These are phyloP conservation scores for Pandemis cinnamomeana DNA, from an alignment of 2,888 invertebrate genomes.

Conservation along the genomic window DNA sequence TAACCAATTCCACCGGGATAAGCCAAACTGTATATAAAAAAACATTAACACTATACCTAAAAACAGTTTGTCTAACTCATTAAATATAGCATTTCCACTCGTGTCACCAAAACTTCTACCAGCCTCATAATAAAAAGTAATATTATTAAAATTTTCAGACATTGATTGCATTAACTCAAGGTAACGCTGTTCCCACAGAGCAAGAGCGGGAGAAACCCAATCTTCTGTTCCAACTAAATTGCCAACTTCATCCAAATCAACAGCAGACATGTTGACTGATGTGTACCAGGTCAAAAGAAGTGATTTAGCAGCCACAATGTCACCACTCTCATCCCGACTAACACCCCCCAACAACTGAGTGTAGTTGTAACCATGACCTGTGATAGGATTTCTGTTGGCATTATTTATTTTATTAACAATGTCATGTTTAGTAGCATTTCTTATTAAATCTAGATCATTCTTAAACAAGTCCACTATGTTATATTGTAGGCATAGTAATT, in stretches of 20 bases:
- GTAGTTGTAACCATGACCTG: conserved; percentile 87
- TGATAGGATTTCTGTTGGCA: conserved; percentile 84
- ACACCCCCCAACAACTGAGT: conserved; percentile 86
- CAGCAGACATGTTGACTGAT: conserved; percentile 87
- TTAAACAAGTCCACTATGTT: conserved; percentile 90
- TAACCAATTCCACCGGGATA: conserved; percentile 90
- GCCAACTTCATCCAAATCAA: conserved; percentile 87
- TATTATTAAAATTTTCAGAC: conserved; percentile 60
- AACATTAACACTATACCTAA: conserved; percentile 89
- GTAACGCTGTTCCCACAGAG: conserved; percentile 86
- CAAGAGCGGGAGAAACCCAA: conserved; percentile 86
- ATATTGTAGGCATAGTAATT: conserved; percentile 85
- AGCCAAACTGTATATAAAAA: conserved; percentile 88
- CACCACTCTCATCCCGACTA: conserved; percentile 82
- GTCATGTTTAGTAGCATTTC: conserved; percentile 83
- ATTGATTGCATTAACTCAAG: conserved; percentile 71
- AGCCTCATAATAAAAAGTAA: conserved; percentile 83
- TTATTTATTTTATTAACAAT: conserved; percentile 86
- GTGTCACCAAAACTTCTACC: conserved; percentile 91
- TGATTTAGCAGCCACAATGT: conserved; percentile 86
- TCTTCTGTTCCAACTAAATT: conserved; percentile 90
- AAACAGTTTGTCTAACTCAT: conserved; percentile 88
- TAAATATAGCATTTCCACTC: conserved; percentile 88
- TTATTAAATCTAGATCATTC: conserved; percentile 81
- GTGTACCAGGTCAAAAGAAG: conserved; percentile 87